Evolutionary conservation across 2,888 invertebrate genomes (phyloP), one percentile per base, ranked within the genome.

Genomic region (Caenorhabditis imperialis): DNA sequence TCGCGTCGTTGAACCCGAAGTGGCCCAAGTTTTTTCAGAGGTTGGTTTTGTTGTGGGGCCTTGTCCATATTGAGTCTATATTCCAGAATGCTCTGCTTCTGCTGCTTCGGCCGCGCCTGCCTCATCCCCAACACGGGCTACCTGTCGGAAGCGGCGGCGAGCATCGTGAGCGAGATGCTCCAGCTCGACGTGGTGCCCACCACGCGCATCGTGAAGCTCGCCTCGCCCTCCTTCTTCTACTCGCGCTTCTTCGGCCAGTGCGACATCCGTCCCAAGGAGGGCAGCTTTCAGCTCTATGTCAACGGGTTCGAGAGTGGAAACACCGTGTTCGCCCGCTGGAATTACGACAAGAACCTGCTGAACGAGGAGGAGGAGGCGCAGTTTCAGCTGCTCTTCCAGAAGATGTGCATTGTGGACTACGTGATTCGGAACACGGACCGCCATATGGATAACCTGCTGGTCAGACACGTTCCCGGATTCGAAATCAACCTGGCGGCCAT

Each of bases 11-110:
- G 85, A 99, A 99, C 90, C 98, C 98, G 33, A 98, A 98, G 89
- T 98, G 98, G 98, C 98, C 96, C 38, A 99, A 98, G 90, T 98
- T 96, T 95, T 94, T 98, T 93, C 98, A 98, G 91, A 69, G 62
- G 75, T 75, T 27, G 5, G 1, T 25, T 14, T 30, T 42, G n/a
- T n/a, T n/a, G n/a, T n/a, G n/a, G n/a, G n/a, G n/a, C n/a, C n/a
- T n/a, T n/a, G n/a, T n/a, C n/a, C n/a, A n/a, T n/a, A n/a, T n/a
- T n/a, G n/a, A n/a, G n/a, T n/a, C 25, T 23, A 0, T 25, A 1
- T 20, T 70, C 18, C 51, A 76, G 85, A 51, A 74, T 84, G 47
- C 75, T 85, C 72, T 91, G 90, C 84, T 91, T 99, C 0, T 99
- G 99, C 89, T 99, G 99, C 90, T 99, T 99, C 90, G 99, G 99